A percentile compares a stretch with the other conserved stretches of the same genome.
Conservation (phyloP, 2,797 vertebrate species). For the Artibeus jamaicensis region DNA sequence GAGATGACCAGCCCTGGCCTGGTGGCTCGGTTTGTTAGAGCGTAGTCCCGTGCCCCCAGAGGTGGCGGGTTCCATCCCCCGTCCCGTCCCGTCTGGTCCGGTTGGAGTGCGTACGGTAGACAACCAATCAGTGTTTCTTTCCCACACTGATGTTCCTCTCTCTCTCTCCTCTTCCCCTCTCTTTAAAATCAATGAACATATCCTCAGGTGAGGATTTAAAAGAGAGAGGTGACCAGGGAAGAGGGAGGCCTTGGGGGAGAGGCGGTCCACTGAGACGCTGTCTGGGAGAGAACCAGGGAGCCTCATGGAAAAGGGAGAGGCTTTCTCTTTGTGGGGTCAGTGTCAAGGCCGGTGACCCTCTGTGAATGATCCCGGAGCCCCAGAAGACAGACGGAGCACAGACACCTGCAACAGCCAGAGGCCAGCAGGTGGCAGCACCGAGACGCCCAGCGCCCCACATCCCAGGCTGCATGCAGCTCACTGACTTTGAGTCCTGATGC, state of each 20-base stretch:
- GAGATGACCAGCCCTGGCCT: background rate
- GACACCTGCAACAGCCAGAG: background rate
- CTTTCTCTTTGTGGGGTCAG: background rate
- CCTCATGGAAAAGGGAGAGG: background rate
- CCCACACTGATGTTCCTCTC: no score
- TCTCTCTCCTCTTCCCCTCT: no score
- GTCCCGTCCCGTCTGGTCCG: no score
- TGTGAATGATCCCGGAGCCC: fast-evolving
- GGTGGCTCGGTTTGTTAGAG: no score
- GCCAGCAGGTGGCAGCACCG: slow-evolving; percentile 10
- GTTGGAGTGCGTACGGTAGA: no score
- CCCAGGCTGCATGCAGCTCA: fast-evolving
- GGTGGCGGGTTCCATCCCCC: no score
- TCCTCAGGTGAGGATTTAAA: no score
- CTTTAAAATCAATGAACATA: no score
- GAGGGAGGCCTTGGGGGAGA: no score
- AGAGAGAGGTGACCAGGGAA: fast-evolving
- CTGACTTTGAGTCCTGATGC: fast-evolving
- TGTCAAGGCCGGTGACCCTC: background rate
- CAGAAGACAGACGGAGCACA: background rate
- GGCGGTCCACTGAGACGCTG: fast-evolving
- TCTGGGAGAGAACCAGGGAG: background rate
- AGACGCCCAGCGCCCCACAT: fast-evolving
- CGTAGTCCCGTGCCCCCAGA: no score
- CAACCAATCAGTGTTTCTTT: background rate